Evolutionary conservation across 1,140 invertebrate species (phyloP).

Genomic region (Coenobita brevimanus): DNA sequence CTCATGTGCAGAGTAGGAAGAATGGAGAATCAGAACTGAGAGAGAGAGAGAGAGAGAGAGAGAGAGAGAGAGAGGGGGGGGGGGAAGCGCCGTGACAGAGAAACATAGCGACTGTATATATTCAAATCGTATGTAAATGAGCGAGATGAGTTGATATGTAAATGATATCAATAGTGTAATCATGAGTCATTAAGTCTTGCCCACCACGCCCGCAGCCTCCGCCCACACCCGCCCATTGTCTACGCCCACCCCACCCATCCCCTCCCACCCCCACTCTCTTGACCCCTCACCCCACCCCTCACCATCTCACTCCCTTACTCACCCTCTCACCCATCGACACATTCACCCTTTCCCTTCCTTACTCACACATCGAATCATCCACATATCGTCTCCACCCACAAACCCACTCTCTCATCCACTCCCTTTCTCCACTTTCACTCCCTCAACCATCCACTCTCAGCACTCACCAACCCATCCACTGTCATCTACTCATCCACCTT

Average conservation of each 20-base stretch:
- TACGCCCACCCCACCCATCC: neutral
- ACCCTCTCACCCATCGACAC: too few relatives aligned
- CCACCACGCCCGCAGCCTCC: neutral
- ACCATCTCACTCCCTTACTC: too few relatives aligned
- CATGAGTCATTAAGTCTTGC: constrained; percentile 9
- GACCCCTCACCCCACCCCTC: neutral
- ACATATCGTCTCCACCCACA: too few relatives aligned
- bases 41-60: too few relatives aligned
- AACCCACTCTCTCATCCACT: too few relatives aligned
- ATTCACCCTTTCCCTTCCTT: too few relatives aligned
- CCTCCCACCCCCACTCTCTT: neutral
- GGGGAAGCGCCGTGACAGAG: neutral
- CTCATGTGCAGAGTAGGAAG: neutral
- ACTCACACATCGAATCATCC: too few relatives aligned
- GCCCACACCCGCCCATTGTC: neutral
- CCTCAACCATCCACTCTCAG: too few relatives aligned
- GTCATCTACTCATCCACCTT: too few relatives aligned
- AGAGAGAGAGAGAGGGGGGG: constrained; percentile 15
- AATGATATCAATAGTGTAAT: constrained; percentile 46
- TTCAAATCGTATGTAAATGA: constrained; percentile 34
- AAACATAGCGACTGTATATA: neutral
- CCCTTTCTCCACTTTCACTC: too few relatives aligned
- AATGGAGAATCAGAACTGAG: too few relatives aligned
- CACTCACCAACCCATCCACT: too few relatives aligned
- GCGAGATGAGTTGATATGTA: constrained; percentile 40